Base-by-base conservation (phyloP, 1,140 invertebrate genomes). In the Aporrectodea caliginosa region DNA sequence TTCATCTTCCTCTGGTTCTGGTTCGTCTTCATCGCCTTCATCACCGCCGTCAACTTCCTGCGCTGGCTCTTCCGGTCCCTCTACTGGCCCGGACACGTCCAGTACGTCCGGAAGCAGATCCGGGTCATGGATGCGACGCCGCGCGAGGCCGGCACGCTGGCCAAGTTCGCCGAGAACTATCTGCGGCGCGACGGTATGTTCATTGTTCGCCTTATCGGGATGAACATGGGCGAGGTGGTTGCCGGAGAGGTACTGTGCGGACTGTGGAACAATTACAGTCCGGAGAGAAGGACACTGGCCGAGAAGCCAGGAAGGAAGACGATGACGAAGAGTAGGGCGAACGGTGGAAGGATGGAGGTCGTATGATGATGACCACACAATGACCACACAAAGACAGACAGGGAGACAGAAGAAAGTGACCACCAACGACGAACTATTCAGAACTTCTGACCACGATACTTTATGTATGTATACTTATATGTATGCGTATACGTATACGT, bases 1-100 rank as follows among this genome's bases (percentile, higher is more conserved):
- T 84, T 88, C 74, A 82, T 87, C 22, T 88, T 87, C 79, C 79
- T 87, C 16, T 87, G 85, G 85, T 87, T 87, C 78, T 87, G 86
- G 86, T 84, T 87, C 76, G 78, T 85, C 31, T 88, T 87, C 78
- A 84, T 87, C 27, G 76, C 84, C 6, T 69, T 82, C 14, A 83
- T 85, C 16, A 85, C 84, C 75, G 82, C 83, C 32, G 35, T 71
- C 32, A 78, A 71, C 69, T 71, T 78, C 22, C 34, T 71, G 0
- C 29, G 77, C 35, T 78, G 77, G 77, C 31, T 78, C 31, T 78
- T 69, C 31, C 58, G 58, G 12, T 69, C 77, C 30, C 34, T 78
- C 12, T 78, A 78, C 69, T 78, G 77, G 77, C 77, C 77, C 30
- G 77, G 58, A 32, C 77, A 78, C 31, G 77, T 78, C 27, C 58